Base-by-base conservation (phyloP, 2,888 invertebrate species). In the Ectemnius continuus region DNA sequence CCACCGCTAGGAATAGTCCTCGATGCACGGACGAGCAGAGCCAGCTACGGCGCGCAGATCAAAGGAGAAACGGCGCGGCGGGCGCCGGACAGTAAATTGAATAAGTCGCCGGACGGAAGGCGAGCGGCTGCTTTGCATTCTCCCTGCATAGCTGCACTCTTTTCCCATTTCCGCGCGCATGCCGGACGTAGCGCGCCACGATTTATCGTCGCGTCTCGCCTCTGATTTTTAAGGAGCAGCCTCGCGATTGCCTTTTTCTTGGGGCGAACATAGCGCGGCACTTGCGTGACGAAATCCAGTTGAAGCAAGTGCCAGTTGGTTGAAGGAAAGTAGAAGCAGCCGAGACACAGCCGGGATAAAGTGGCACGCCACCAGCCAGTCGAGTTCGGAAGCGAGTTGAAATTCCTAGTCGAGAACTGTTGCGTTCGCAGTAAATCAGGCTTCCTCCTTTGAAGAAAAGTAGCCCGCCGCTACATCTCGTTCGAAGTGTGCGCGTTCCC, bases 401-500 rank as follows among this genome's bases (percentile, higher is more conserved):
- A 76, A 76, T 76, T 76, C 76, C 46, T 13, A 52, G 16, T 36
- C 46, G 62, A 64, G 58, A 71, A 76, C 76, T 76, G 76, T 76
- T 76, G 76, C 76, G 36, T 57, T 36, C 45, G 16, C 57, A 20
- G 45, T 68, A 48, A 61, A 76, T 63, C 76, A 61, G 60, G 67
- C 61, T 61, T 56, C 11, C 36, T 6, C 36, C 46, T 14, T 23
- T 16, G n/a, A 28, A 74, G 77, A 80, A 80, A 77, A 75, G 67
- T 70, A 36, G 61, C 18, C 18, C 47, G 46, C 6, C 14, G 36
- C 28, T 67, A 66, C 45, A 59, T 73, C 68, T 61, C 52, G 63
- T 79, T 73, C 36, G 36, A 36, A 36, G 16, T 76, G 62, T 66
- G 23, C 1, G 16, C 1, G n/a, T 67, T 28, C 52, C 20, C 46